Evolutionary conservation across 2,888 invertebrate genomes (phyloP).

Genomic region (Chamaedrilus cognettii): DNA sequence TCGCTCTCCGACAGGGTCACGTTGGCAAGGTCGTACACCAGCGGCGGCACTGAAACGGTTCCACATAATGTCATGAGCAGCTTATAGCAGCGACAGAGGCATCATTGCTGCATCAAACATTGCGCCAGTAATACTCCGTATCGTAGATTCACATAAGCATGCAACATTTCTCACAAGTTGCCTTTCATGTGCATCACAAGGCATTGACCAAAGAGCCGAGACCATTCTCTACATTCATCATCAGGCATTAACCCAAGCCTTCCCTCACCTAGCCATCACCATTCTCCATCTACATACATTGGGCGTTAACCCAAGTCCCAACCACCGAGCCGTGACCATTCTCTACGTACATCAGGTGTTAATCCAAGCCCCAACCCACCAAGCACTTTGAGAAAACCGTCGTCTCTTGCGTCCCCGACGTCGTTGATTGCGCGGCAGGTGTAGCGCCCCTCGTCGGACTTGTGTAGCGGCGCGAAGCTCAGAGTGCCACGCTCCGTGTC

Average conservation of each 20-base stretch:
- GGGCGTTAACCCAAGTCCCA: neutral
- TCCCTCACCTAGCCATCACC: neutral
- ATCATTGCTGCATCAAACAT: neutral
- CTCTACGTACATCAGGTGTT: neutral
- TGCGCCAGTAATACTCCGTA: neutral
- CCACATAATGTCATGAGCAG: too few relatives aligned
- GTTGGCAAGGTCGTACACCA: neutral
- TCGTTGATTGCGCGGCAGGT: neutral
- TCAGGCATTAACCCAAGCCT: neutral
- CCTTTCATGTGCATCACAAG: too few relatives aligned
- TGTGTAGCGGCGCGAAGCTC: neutral
- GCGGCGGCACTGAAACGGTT: neutral
- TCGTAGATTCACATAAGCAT: neutral
- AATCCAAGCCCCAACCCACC: too few relatives aligned
- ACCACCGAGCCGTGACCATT: neutral
- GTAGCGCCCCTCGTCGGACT: neutral
- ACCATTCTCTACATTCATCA: neutral
- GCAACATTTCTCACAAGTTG: too few relatives aligned
- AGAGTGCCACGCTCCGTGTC: neutral
- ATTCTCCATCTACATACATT: neutral
- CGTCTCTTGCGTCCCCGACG: neutral
- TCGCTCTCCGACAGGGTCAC: neutral
- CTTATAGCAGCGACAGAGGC: too few relatives aligned
- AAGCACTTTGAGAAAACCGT: neutral
- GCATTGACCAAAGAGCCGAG: neutral